Base-by-base conservation (phyloP, 2,797 vertebrate genomes). In the Hemibagrus guttatus region DNA sequence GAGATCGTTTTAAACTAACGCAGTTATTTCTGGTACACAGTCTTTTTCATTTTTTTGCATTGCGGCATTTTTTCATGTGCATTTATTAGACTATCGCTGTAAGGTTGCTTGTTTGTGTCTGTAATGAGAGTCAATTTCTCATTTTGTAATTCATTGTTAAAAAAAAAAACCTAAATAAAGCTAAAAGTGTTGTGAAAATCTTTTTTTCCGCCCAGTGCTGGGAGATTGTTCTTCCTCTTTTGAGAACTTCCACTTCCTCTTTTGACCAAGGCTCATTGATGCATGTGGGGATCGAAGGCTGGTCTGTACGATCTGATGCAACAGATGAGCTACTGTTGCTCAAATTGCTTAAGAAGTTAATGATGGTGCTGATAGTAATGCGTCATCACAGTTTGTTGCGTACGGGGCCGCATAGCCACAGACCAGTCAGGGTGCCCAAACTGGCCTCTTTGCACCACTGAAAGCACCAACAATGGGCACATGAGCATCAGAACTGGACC, bases 161-260 rank as follows among this genome's bases (percentile, higher is more conserved):
- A 61, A 61, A n/a, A 26, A 63, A n/a, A 63, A 23, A 7, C 12
- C 2, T 11, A 63, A 63, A 17, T 58, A 58, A 63, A 63, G n/a
- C 23, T 8, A 26, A 63, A 2, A 35, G 28, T 31, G 66, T 7
- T 1, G 0, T 61, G 59, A 61, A 26, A 61, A 23, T 21, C 58
- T 61, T 61, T 61, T 23, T 2, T 61, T 61, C 16, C 21, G 8
- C 58, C 8, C 8, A 7, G 14, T 28, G 64, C 11, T 66, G n/a
- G 14, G 31, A 17, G 28, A 6, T 6, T 17, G 6, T 68, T 35
- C 59, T 26, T 68, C 68, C 35, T 83, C 63, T 69, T 56, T 56
- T 23, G 69, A 83, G 66, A 61, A 64, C 81, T 81, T n/a, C n/a
- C n/a, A n/a, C 59, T 26, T 68, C 68, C 35, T 83, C 63, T 69